Evolutionary conservation across 2,113 vertebrate genomes (phyloP), one percentile per base, ranked within the genome.

Genomic region (Nothocercus nigrocapillus): DNA sequence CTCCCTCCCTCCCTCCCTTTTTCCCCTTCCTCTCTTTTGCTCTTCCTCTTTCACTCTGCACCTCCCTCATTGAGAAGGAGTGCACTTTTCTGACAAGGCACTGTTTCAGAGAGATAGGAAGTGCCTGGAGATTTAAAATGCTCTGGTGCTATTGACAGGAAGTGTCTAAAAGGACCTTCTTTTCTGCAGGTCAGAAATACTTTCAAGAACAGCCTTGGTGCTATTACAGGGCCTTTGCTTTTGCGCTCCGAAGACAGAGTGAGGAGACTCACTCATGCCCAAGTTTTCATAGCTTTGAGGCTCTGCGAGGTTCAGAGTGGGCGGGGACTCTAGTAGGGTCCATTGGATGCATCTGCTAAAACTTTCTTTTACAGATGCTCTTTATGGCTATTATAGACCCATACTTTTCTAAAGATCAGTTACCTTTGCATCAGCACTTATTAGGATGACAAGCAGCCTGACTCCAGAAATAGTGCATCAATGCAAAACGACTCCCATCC

Each of bases 301-400:
- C 49, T 49, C 49, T 24, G 21, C 49, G 24, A 24, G 49, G 21
- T 49, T 49, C 47, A 49, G 8, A 49, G 47, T 49, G 47, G 47
- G 47, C 36, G 86, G 51, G 42, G 88, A 38, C 17, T 81, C 59
- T 42, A 51, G 47, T 53, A 38, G 4, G 66, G 32, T 21, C 76
- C 38, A 42, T 74, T 77, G 84, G 54, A 68, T 83, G 59, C 64
- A 89, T 76, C 67, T 92, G 82, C 90, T 95, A 90, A 92, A 88
- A 79, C 45, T 27, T 70, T 53, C 70, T 67, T 34, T 72, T 44
- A n/a, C 45, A 56, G 18, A 40, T 74, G 20, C 27, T 70, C 49
- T 67, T 94, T 82, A 63, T 24, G 51, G 45, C 67, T 58, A 2
- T 78, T 82, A 63, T 63, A 83, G 79, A 49, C 28, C 13, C 22